Conservation (phyloP, 2,113 vertebrate genomes). For the Apus apus region DNA sequence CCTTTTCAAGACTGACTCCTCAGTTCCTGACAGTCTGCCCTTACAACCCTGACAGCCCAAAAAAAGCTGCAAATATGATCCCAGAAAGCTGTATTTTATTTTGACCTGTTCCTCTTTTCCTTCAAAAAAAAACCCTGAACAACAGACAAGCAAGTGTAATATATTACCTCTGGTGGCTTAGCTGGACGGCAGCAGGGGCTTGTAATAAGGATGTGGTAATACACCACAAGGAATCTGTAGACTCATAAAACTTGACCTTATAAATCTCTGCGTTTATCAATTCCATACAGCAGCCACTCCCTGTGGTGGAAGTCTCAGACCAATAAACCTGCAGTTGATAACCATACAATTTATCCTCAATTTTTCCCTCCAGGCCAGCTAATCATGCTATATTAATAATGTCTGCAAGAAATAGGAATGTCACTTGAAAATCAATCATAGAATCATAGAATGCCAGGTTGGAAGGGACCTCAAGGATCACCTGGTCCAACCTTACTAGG, state of each 20-base stretch:
- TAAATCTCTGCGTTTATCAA: conserved; percentile 88
- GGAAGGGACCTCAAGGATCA: too few relatives aligned
- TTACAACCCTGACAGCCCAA: not conserved
- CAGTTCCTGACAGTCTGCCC: not conserved
- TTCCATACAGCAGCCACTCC: conserved; percentile 84
- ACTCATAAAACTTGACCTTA: conserved; percentile 85
- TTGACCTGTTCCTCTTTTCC: conserved; percentile 37
- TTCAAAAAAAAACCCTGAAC: not conserved
- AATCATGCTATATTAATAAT: conserved; percentile 72
- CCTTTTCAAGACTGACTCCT: not conserved
- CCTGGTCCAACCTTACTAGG: too few relatives aligned
- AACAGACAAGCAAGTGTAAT: conserved; percentile 68
- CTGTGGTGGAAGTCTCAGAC: conserved; percentile 72
- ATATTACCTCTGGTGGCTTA: conserved; percentile 76
- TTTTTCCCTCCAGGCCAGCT: conserved; percentile 59
- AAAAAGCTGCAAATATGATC: not conserved
- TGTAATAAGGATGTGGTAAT: conserved; percentile 84
- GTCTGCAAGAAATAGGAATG: conserved; percentile 53
- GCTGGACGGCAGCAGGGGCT: conserved; percentile 80
- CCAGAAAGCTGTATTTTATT: conserved; percentile 60
- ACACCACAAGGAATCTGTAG: conserved; percentile 78
- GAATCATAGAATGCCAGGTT: too few relatives aligned
- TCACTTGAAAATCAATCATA: not conserved
- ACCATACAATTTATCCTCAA: conserved; percentile 34
- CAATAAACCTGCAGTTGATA: conserved; percentile 81